These are phyloP conservation scores for Aphelenchoides bicaudatus DNA, from an alignment of 2,888 invertebrate genomes.

Conservation along the genomic window DNA sequence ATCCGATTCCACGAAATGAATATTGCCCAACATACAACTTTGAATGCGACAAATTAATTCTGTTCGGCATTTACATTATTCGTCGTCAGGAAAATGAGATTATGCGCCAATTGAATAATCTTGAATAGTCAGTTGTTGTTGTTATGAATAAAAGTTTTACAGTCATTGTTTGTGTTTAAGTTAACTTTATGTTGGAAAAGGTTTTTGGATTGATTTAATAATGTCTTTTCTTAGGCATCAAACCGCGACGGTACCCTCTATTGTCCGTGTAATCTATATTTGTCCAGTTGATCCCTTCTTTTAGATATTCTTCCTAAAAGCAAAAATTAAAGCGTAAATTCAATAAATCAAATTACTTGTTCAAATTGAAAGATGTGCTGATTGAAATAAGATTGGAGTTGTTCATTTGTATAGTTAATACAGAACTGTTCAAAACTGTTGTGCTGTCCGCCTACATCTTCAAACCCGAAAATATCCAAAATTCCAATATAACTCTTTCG, in stretches of 20 bases:
- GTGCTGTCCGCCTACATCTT: conserved; percentile 73
- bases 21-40: too few species aligned
- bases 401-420: conserved; percentile 95
- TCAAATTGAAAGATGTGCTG: conserved; percentile 97
- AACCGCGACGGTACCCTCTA: too few species aligned
- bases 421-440: conserved; percentile 90
- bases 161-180: too few species aligned
- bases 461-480: conserved; percentile 87
- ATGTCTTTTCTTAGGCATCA: too few species aligned
- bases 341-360: conserved; percentile 60
- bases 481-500: conserved; percentile 73
- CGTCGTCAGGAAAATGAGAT: too few species aligned
- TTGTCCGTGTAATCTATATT: conserved; percentile 94
- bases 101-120: too few species aligned
- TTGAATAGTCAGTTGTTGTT: too few species aligned
- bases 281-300: conserved; percentile 89
- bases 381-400: conserved; percentile 93
- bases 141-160: too few species aligned
- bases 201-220: conserved; percentile 66
- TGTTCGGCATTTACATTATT: too few species aligned
- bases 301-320: conserved; percentile 83
- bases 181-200: neutral
- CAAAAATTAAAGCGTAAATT: too few species aligned
- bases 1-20: too few species aligned
- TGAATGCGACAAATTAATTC: too few species aligned